Percentiles rank a stretch among this genome's conserved stretches.
Evolutionary conservation across 2,113 vertebrate genomes (phyloP).

Genomic region (Rhinichthys klamathensis): DNA sequence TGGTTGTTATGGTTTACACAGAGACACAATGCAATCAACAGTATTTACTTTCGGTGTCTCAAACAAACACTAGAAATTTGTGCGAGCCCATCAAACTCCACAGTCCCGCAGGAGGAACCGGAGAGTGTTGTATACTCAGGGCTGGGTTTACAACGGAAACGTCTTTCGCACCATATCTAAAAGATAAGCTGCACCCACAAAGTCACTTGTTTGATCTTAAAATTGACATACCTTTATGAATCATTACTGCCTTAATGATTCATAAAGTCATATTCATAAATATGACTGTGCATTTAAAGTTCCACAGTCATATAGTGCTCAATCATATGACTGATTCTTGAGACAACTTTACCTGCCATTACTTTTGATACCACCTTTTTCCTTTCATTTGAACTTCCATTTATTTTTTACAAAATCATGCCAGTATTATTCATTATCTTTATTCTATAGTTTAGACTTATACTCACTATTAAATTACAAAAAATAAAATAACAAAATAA

Average conservation of each 20-base stretch:
- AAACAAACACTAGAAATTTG: conserved; percentile 5
- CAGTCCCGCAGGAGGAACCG: conserved; percentile 21
- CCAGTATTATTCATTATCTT: neutral
- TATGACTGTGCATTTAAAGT: neutral
- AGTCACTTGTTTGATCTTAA: conserved; percentile 50
- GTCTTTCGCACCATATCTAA: conserved; percentile 46
- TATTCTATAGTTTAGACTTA: too few species aligned
- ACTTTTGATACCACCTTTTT: neutral
- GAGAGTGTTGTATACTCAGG: conserved; percentile 42
- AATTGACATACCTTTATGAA: conserved; percentile 28
- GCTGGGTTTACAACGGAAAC: conserved; percentile 41
- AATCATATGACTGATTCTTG: neutral
- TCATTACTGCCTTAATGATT: conserved; percentile 4
- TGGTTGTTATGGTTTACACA: neutral
- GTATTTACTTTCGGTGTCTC: conserved; percentile 46
- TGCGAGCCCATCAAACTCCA: conserved; percentile 17
- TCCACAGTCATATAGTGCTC: neutral
- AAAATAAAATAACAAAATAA: too few species aligned
- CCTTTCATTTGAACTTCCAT: neutral
- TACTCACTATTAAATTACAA: too few species aligned
- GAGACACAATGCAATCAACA: conserved; percentile 13
- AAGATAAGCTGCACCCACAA: conserved; percentile 53
- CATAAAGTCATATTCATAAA: too few species aligned
- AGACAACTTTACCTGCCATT: neutral
- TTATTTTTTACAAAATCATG: neutral